Conservation (phyloP, 2,797 vertebrate species). For the Sternotherus odoratus region DNA sequence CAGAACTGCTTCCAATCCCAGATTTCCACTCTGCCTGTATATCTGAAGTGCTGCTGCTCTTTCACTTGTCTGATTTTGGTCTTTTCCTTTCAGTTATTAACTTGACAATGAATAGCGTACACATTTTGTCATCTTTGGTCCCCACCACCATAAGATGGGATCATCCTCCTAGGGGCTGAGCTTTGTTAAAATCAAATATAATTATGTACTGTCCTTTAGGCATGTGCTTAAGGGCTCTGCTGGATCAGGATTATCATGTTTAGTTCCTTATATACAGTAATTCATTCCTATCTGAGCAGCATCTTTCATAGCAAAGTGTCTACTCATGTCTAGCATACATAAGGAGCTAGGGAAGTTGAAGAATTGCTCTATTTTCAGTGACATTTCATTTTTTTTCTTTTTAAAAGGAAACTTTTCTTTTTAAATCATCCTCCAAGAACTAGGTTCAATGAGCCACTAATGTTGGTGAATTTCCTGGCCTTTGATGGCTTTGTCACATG, state of each 20-base stretch:
- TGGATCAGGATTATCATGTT: neutral
- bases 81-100: neutral
- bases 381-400: neutral
- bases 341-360: neutral
- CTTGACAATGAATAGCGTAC: neutral
- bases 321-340: neutral
- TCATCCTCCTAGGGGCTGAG: neutral
- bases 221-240: neutral
- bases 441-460: neutral
- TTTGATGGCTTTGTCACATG: rapidly evolving
- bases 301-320: neutral
- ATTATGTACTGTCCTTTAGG: neutral
- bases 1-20: neutral
- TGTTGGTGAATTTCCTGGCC: neutral
- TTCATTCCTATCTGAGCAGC: neutral
- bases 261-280: neutral
- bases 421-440: rapidly evolving
- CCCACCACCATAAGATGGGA: neutral
- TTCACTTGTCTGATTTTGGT: neutral
- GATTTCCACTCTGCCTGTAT: neutral
- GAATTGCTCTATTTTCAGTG: neutral
- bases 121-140: neutral
- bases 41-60: neutral
- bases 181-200: neutral
- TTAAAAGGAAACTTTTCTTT: rapidly evolving